phyloP scores from a whole-genome alignment of 2,888 invertebrate species.

The Taphrorychus bicolor region DNA sequence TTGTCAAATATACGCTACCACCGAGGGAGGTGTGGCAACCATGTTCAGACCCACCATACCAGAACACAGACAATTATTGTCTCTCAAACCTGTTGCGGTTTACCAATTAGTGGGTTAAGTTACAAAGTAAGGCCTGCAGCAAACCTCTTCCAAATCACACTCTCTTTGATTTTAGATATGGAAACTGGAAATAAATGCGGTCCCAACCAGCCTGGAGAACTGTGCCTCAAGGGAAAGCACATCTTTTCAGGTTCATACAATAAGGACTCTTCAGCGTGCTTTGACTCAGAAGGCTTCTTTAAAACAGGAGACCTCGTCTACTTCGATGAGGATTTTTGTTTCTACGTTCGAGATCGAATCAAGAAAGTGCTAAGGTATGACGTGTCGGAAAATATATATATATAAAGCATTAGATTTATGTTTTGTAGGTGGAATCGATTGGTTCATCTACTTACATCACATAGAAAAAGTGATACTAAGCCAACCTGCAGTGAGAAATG shows the following conservation, averaged over 20 bases:
- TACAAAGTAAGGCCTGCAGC: constrained; percentile 23
- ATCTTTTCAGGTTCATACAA: constrained; percentile 22
- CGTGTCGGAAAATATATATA: background rate
- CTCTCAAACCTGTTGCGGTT: constrained; percentile 20
- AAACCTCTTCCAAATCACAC: no score
- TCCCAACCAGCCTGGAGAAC: constrained; percentile 22
- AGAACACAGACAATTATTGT: background rate
- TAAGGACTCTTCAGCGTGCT: constrained; percentile 8
- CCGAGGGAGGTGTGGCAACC: background rate
- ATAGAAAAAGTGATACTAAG: constrained; percentile 15
- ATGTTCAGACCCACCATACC: background rate
- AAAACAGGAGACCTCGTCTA: constrained; percentile 27
- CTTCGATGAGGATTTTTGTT: no score
- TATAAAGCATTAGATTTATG: background rate
- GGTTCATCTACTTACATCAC: constrained; percentile 18
- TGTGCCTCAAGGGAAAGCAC: constrained; percentile 12
- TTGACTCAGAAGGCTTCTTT: constrained; percentile 29
- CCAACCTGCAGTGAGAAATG: constrained; percentile 28
- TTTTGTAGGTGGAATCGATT: constrained; percentile 25
- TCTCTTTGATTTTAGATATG: constrained; percentile 27
- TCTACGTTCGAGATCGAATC: constrained; percentile 24
- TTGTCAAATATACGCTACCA: background rate
- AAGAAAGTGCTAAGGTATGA: constrained; percentile 20
- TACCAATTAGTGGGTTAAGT: constrained; percentile 12
- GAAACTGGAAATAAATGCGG: constrained; percentile 24